A percentile compares a stretch with the other conserved stretches of the same genome.
These are phyloP conservation scores for Pterocles burchelli DNA, from an alignment of 2,113 vertebrate genomes.

Conservation along the genomic window DNA sequence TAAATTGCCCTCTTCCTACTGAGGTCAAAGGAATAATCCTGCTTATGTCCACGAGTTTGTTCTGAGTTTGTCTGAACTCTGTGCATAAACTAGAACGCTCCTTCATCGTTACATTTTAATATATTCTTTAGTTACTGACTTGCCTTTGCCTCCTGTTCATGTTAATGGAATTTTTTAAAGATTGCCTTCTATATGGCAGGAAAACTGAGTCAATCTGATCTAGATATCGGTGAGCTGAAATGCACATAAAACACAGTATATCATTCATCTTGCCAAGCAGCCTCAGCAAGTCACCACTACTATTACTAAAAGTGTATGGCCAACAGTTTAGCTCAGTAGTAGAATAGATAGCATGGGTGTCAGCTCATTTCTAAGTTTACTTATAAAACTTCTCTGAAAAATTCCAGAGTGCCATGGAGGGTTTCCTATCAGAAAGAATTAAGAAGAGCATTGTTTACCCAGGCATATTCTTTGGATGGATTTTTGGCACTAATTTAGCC, in stretches of 20 bases:
- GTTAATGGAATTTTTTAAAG: background rate
- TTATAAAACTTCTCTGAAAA: background rate
- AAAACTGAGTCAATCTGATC: background rate
- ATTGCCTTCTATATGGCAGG: background rate
- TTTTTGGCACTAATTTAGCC: background rate
- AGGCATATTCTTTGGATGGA: background rate
- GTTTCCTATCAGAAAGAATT: background rate
- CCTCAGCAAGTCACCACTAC: background rate
- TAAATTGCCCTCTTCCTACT: background rate
- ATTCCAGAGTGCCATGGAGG: background rate
- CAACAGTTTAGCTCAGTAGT: background rate
- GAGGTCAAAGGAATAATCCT: background rate
- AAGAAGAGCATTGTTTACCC: background rate
- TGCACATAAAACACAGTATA: background rate
- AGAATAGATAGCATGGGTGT: background rate
- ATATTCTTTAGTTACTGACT: background rate
- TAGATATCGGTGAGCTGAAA: background rate
- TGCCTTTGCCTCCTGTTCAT: background rate
- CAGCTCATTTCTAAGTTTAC: background rate
- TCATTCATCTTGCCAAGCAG: background rate
- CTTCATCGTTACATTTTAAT: background rate
- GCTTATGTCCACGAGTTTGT: background rate
- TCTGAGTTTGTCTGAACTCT: constrained; percentile 1
- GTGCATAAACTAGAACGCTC: background rate
- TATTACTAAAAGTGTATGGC: background rate